These are phyloP conservation scores for Oryctes rhinoceros DNA, from an alignment of 1,140 invertebrate genomes.

Conservation along the genomic window DNA sequence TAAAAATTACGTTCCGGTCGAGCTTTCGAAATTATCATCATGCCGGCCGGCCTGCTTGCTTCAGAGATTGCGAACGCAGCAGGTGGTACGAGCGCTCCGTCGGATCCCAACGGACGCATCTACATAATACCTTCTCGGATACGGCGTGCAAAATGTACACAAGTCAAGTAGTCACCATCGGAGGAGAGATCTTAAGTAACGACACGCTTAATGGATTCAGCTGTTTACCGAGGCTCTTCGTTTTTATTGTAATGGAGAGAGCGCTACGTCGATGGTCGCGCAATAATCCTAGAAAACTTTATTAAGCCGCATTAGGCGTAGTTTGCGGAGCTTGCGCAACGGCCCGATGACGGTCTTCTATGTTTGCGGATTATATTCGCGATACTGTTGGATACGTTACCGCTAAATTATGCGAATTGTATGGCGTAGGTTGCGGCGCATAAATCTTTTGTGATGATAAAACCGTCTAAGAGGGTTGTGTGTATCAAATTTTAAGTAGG, in stretches of 20 bases:
- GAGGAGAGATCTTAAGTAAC: slow-evolving; percentile 27
- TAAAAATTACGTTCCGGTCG: slow-evolving; percentile 17
- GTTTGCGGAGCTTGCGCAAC: background rate
- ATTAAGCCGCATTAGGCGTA: slow-evolving; percentile 11
- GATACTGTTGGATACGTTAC: background rate
- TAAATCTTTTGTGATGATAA: too few relatives aligned
- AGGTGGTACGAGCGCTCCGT: background rate
- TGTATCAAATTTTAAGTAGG: too few relatives aligned
- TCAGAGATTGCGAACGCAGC: slow-evolving; percentile 16
- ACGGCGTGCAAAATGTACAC: slow-evolving; percentile 35
- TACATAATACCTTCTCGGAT: slow-evolving; percentile 28
- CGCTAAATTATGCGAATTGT: background rate
- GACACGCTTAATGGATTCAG: slow-evolving; percentile 31
- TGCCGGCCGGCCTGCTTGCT: background rate
- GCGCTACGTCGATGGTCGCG: background rate
- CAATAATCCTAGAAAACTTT: slow-evolving; percentile 23
- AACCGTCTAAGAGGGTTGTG: too few relatives aligned
- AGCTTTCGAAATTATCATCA: background rate
- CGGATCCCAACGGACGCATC: background rate
- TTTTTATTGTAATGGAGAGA: slow-evolving; percentile 20
- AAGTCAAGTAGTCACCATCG: slow-evolving; percentile 28
- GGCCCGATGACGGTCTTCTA: background rate
- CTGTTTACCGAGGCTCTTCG: slow-evolving; percentile 27
- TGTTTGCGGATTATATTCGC: slow-evolving; percentile 7
- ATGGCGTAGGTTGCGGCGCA: background rate